A percentile compares a stretch with the other conserved stretches of the same genome.
Conservation (phyloP, 2,797 vertebrate species). For the Gymnothorax javanicus region DNA sequence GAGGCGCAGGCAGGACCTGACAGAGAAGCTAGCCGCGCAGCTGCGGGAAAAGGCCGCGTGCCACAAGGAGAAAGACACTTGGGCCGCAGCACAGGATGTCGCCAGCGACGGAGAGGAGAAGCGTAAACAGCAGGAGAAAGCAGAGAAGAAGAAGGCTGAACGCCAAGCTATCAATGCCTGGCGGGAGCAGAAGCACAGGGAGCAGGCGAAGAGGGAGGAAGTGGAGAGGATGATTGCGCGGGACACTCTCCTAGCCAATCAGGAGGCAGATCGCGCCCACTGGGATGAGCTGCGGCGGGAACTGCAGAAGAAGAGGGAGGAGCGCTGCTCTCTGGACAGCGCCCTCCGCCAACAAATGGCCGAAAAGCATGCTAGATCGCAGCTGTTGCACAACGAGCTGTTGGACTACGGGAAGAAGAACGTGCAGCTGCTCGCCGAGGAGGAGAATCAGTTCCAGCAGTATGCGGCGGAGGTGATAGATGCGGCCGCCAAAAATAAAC, state of each 20-base stretch:
- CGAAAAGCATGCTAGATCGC: slow-evolving; percentile 38
- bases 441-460: slow-evolving; percentile 72
- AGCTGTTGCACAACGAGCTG: not conserved
- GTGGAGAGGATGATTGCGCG: slow-evolving; percentile 56
- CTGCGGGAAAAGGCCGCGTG: slow-evolving; percentile 52
- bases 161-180: slow-evolving; percentile 66
- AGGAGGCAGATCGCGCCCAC: slow-evolving; percentile 60
- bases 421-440: slow-evolving; percentile 34
- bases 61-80: slow-evolving; percentile 60
- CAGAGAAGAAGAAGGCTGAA: slow-evolving; percentile 66
- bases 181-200: slow-evolving; percentile 63
- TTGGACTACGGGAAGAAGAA: not conserved
- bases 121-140: slow-evolving; percentile 59
- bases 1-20: slow-evolving; percentile 60
- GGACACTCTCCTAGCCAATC: slow-evolving; percentile 48
- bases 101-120: slow-evolving; percentile 59
- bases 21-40: slow-evolving; percentile 54
- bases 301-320: slow-evolving; percentile 46
- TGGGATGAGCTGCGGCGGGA: slow-evolving; percentile 55
- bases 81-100: slow-evolving; percentile 53
- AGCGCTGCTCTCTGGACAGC: slow-evolving; percentile 51
- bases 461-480: slow-evolving; percentile 73
- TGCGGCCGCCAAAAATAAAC: slow-evolving; percentile 58
- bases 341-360: slow-evolving; percentile 64
- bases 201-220: slow-evolving; percentile 62